Conservation (phyloP, 2,113 vertebrate species). For the Elachura formosa region DNA sequence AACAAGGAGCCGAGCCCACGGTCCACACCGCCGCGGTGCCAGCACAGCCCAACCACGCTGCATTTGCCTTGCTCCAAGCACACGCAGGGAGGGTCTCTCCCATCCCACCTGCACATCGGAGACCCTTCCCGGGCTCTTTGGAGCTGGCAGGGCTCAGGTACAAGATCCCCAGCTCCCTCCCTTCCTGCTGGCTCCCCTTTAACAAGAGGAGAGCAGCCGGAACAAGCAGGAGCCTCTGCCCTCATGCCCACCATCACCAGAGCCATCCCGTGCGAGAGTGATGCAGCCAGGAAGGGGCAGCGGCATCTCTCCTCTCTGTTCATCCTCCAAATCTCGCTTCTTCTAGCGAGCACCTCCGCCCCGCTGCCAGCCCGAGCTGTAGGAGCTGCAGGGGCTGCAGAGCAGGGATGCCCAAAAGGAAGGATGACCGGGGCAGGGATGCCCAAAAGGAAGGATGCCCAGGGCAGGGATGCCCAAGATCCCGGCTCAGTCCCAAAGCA, state of each 20-base stretch:
- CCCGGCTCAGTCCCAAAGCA: background rate
- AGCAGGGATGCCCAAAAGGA: background rate
- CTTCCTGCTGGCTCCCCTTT: background rate
- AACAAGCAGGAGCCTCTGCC: background rate
- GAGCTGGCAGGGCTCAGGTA: background rate
- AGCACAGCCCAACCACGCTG: fast-evolving
- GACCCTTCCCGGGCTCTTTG: background rate
- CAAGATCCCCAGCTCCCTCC: background rate
- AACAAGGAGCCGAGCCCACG: fast-evolving
- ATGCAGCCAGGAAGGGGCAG: fast-evolving
- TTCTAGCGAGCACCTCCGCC: background rate
- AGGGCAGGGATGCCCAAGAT: background rate
- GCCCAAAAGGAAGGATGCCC: background rate
- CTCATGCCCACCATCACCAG: fast-evolving
- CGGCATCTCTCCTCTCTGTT: fast-evolving
- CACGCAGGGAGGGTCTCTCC: background rate
- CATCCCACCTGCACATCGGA: background rate
- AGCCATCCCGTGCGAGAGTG: fast-evolving
- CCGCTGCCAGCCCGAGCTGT: background rate
- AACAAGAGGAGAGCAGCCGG: background rate
- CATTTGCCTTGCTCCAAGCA: background rate
- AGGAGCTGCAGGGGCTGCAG: background rate
- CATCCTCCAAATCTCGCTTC: background rate
- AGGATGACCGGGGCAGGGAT: background rate
- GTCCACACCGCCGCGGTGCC: fast-evolving